These are phyloP conservation scores for Catocala sponsa DNA, from an alignment of 2,888 invertebrate genomes.

Conservation along the genomic window DNA sequence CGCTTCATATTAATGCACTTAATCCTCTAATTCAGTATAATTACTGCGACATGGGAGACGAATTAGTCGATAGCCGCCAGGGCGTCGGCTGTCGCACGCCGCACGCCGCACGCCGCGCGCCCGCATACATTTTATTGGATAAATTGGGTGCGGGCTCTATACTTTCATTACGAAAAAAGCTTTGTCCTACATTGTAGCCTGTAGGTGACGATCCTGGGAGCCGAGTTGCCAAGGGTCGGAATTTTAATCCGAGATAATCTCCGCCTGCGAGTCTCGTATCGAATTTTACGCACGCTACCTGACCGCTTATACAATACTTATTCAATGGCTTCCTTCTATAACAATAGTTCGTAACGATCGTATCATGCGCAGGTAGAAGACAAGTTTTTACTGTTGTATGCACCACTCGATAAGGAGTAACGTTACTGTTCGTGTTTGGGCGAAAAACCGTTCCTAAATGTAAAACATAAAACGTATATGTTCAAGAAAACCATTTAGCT, in stretches of 20 bases:
- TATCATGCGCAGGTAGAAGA: constrained; percentile 72
- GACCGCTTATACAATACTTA: constrained; percentile 75
- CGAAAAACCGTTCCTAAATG: constrained; percentile 14
- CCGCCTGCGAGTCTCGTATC: constrained; percentile 71
- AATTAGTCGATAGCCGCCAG: constrained; percentile 57
- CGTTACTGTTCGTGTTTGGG: constrained; percentile 16
- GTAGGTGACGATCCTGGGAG: constrained; percentile 55
- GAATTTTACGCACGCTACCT: constrained; percentile 85
- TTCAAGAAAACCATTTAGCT: constrained; percentile 23
- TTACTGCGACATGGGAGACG: constrained; percentile 70
- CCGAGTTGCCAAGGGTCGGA: constrained; percentile 69
- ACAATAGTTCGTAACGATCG: constrained; percentile 70
- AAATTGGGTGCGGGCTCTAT: constrained; percentile 73
- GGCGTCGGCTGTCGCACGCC: constrained; percentile 58
- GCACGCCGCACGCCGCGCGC: constrained; percentile 72
- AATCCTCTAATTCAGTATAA: constrained; percentile 76
- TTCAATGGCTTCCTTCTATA: constrained; percentile 79
- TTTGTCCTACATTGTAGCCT: constrained; percentile 67
- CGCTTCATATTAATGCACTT: constrained; percentile 65
- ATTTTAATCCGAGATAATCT: constrained; percentile 86
- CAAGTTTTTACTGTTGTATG: constrained; percentile 59
- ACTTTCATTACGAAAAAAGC: constrained; percentile 72
- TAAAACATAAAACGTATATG: constrained; percentile 9
- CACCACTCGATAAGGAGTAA: constrained; percentile 36
- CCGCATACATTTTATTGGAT: constrained; percentile 85